Evolutionary conservation across 2,113 vertebrate species (phyloP).

Genomic region (Puntigrus tetrazona): DNA sequence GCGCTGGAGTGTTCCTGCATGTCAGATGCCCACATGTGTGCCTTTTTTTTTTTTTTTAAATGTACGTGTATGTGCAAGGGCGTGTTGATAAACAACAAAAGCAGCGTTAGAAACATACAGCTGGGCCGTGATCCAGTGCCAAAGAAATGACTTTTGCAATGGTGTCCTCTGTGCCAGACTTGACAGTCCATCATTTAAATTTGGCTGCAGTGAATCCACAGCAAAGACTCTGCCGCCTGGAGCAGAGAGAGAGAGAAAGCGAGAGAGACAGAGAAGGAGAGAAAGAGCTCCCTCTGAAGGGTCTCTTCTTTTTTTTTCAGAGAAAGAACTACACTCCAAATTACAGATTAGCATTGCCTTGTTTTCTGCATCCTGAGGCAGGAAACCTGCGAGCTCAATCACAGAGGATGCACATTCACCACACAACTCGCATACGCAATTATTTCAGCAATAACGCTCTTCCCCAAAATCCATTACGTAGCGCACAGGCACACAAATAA

Average conservation of each 20-base stretch:
- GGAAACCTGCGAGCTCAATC: slow-evolving; percentile 59
- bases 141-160: slow-evolving; percentile 79
- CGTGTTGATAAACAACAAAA: slow-evolving; percentile 72
- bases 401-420: slow-evolving; percentile 30
- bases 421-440: slow-evolving; percentile 16
- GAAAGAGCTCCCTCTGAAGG: slow-evolving; percentile 58
- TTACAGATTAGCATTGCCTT: slow-evolving; percentile 68
- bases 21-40: slow-evolving; percentile 42
- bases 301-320: slow-evolving; percentile 66
- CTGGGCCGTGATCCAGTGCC: slow-evolving; percentile 74
- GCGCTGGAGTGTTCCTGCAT: slow-evolving; percentile 22
- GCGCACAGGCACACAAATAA: slow-evolving; percentile 15
- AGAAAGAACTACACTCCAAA: slow-evolving; percentile 69
- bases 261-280: neutral
- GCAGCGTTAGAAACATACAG: slow-evolving; percentile 71
- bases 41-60: slow-evolving; percentile 37
- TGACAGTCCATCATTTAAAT: slow-evolving; percentile 83
- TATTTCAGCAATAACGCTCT: slow-evolving; percentile 21
- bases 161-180: slow-evolving; percentile 74
- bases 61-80: slow-evolving; percentile 42
- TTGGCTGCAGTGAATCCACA: slow-evolving; percentile 75
- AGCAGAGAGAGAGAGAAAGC: slow-evolving; percentile 52
- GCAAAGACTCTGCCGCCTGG: slow-evolving; percentile 74
- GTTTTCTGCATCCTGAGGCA: slow-evolving; percentile 55
- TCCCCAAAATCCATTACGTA: slow-evolving; percentile 8